Percentiles rank a stretch among this genome's conserved stretches.
These are phyloP conservation scores for Latrodectus elegans DNA, from an alignment of 2,888 invertebrate genomes.

Conservation along the genomic window DNA sequence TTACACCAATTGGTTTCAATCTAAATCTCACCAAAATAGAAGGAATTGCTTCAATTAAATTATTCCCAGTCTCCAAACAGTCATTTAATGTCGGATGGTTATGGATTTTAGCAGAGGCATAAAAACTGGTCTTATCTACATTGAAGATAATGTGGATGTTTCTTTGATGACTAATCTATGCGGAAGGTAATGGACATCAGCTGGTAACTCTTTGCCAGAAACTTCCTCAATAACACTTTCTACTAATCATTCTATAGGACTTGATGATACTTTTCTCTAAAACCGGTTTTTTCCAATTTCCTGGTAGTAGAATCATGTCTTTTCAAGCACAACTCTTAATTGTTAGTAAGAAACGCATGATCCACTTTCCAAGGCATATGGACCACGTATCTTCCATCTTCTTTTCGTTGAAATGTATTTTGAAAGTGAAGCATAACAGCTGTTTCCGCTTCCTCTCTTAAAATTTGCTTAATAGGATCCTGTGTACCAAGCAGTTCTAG, in stretches of 20 bases:
- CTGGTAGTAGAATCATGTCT: conserved; percentile 23
- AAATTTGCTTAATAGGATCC: background rate
- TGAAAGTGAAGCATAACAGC: conserved; percentile 31
- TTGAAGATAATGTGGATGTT: background rate
- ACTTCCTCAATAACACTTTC: conserved; percentile 15
- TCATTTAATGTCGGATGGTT: too few species aligned
- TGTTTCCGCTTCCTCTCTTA: conserved; percentile 19
- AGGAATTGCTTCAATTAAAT: too few species aligned
- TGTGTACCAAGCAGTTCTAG: background rate
- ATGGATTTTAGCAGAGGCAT: too few species aligned
- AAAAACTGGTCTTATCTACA: conserved; percentile 19
- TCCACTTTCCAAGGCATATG: background rate
- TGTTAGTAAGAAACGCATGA: conserved; percentile 10
- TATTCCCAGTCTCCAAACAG: too few species aligned
- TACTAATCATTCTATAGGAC: background rate
- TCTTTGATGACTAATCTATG: conserved; percentile 12
- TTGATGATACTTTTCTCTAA: background rate
- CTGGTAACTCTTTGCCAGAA: background rate
- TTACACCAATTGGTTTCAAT: too few species aligned
- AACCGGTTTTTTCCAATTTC: background rate
- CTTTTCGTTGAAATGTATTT: conserved; percentile 14
- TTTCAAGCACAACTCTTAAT: conserved; percentile 32
- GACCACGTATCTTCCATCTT: conserved; percentile 44
- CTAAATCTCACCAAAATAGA: too few species aligned
- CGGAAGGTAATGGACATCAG: background rate